These are phyloP conservation scores for Sebastolobus alascanus DNA, from an alignment of 2,797 vertebrate genomes.

Conservation along the genomic window DNA sequence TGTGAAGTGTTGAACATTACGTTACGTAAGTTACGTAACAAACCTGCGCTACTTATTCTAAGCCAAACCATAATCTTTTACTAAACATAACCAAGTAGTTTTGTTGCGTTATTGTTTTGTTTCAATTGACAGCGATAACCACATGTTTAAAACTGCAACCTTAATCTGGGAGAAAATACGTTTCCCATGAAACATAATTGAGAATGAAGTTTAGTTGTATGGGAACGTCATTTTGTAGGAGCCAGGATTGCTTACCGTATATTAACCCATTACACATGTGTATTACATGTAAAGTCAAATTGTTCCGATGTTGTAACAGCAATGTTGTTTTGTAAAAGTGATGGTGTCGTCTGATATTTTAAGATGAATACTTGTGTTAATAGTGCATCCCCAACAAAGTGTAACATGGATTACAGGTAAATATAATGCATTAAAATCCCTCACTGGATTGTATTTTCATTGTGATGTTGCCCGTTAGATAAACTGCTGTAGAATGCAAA, in stretches of 20 bases:
- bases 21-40: too few species aligned
- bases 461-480: constrained; percentile 8
- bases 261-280: neutral
- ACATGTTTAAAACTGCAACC: neutral
- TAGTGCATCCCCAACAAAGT: constrained; percentile 43
- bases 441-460: constrained; percentile 15
- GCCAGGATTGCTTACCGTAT: neutral
- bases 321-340: neutral
- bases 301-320: neutral
- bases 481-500: neutral
- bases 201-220: neutral
- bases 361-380: constrained; percentile 18
- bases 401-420: constrained; percentile 37
- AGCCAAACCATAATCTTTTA: neutral
- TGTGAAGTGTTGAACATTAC: too few species aligned
- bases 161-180: neutral
- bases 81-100: neutral
- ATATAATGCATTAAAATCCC: constrained; percentile 24
- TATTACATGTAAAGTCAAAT: constrained; percentile 3
- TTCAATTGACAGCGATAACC: neutral
- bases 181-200: neutral
- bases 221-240: neutral
- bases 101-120: neutral
- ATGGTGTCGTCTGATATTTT: neutral
- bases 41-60: too few species aligned